Conservation (phyloP, 1,140 invertebrate genomes). For the Diachasma alloeum region DNA sequence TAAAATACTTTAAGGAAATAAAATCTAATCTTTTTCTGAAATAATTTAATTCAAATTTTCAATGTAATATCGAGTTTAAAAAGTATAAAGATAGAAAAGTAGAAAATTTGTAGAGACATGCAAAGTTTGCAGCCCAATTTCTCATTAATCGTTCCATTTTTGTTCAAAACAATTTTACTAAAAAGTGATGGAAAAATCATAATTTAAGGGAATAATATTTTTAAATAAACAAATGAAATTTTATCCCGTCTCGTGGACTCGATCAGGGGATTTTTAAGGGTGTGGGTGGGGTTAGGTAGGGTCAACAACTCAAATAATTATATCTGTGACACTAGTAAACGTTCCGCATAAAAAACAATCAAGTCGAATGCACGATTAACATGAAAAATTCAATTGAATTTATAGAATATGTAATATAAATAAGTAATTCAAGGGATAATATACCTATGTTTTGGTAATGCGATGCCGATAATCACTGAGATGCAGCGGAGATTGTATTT, state of each 20-base stretch:
- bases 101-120: conserved; percentile 40
- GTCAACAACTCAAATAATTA: not conserved
- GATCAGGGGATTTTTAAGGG: not conserved
- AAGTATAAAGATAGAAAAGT: conserved; percentile 25
- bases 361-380: conserved; percentile 4
- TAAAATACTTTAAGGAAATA: too few species aligned
- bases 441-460: conserved; percentile 25
- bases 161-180: not conserved
- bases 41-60: not conserved
- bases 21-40: too few species aligned
- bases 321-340: not conserved
- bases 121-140: conserved; percentile 43
- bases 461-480: conserved; percentile 25
- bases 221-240: not conserved
- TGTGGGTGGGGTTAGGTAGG: not conserved
- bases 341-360: not conserved
- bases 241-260: conserved; percentile 17
- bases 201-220: not conserved
- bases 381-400: not conserved
- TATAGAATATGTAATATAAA: not conserved
- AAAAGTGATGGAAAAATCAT: not conserved
- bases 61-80: conserved; percentile 17
- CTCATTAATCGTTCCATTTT: conserved; percentile 26
- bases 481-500: conserved; percentile 36
- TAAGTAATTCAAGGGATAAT: not conserved